phyloP scores from a whole-genome alignment of 2,113 vertebrate species.

The Todiramphus saurophagus region DNA sequence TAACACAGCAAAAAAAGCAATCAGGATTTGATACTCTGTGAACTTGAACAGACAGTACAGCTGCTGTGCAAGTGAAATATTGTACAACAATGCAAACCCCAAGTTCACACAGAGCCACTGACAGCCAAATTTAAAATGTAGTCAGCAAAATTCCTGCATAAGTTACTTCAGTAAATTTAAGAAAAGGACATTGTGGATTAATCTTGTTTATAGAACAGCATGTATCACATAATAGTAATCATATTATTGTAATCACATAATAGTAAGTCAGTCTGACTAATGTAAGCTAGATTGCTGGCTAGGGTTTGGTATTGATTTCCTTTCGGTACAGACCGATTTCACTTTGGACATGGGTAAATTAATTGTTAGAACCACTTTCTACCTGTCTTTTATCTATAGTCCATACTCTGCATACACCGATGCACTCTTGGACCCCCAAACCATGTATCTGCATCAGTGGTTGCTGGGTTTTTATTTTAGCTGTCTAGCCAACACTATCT shows the following conservation, averaged over 20 bases:
- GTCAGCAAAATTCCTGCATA: conserved; percentile 46
- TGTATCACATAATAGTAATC: background rate
- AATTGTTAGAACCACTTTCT: background rate
- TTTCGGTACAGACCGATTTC: background rate
- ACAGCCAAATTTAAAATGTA: background rate
- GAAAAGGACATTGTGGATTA: conserved; percentile 5
- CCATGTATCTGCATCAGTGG: background rate
- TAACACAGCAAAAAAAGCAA: conserved; percentile 28
- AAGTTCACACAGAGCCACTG: background rate
- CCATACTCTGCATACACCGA: background rate
- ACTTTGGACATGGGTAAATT: background rate
- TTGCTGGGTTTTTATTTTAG: background rate
- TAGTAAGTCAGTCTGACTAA: background rate
- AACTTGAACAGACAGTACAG: conserved; percentile 6
- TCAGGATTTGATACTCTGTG: conserved; percentile 10
- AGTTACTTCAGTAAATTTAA: conserved; percentile 6
- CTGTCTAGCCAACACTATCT: background rate
- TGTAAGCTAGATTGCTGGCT: background rate
- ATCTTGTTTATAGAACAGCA: conserved; percentile 9
- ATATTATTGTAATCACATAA: background rate
- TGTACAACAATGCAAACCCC: background rate
- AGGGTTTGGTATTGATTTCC: background rate
- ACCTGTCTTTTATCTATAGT: background rate
- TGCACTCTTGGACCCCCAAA: background rate
- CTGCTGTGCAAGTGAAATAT: conserved; percentile 25